phyloP scores from a whole-genome alignment of 2,113 vertebrate species.

The Furnarius figulus region DNA sequence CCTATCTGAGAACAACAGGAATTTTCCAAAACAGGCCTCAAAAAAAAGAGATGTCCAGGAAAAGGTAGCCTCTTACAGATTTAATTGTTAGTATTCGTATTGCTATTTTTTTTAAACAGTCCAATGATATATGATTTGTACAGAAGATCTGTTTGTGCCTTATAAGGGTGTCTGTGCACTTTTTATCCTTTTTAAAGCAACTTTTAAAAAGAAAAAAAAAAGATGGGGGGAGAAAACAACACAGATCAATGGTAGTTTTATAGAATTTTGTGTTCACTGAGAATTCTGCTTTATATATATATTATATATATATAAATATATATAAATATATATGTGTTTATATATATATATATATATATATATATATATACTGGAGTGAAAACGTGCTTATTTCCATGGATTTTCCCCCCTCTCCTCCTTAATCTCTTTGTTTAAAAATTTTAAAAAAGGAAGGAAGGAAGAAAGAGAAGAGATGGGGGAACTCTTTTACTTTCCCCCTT shows the following conservation, averaged over 20 bases:
- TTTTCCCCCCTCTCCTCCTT: slow-evolving; percentile 29
- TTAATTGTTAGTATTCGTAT: slow-evolving; percentile 56
- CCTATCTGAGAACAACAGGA: neutral
- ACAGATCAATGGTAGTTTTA: slow-evolving; percentile 67
- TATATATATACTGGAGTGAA: slow-evolving; percentile 30
- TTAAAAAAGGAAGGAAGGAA: neutral
- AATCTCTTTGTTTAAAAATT: slow-evolving; percentile 44
- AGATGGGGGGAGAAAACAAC: neutral
- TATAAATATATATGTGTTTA: neutral
- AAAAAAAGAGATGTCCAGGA: slow-evolving; percentile 3
- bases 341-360: neutral
- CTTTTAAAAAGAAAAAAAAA: slow-evolving; percentile 61
- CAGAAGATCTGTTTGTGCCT: slow-evolving; percentile 83
- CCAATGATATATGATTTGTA: slow-evolving; percentile 62
- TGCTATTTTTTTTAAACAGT: slow-evolving; percentile 59
- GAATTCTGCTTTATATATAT: slow-evolving; percentile 40
- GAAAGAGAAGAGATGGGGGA: neutral
- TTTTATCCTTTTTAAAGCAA: slow-evolving; percentile 80
- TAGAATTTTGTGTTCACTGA: slow-evolving; percentile 64
- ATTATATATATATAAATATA: neutral
- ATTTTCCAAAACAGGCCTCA: slow-evolving; percentile 25
- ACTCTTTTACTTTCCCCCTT: slow-evolving; percentile 23
- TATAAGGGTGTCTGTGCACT: slow-evolving; percentile 83
- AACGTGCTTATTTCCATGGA: slow-evolving; percentile 37
- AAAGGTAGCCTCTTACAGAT: slow-evolving; percentile 52